Conservation (phyloP, 2,113 vertebrate species). For the Carlito syrichta region DNA sequence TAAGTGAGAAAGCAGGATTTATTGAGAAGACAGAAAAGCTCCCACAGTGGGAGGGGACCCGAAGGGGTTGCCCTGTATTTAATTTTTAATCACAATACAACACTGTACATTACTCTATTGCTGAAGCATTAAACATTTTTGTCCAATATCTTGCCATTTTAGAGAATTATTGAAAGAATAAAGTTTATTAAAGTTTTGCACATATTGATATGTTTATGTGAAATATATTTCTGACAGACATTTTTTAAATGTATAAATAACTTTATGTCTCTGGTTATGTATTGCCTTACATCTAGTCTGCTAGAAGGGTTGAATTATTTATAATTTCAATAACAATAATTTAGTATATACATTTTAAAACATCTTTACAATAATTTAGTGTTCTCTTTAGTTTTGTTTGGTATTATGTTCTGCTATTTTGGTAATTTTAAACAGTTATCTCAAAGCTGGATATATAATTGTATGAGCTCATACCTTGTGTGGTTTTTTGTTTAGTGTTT, state of each 20-base stretch:
- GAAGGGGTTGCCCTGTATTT: too few relatives aligned
- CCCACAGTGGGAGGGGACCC: too few relatives aligned
- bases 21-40: too few relatives aligned
- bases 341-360: not conserved
- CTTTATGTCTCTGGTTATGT: not conserved
- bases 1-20: too few relatives aligned
- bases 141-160: not conserved
- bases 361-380: not conserved
- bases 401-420: not conserved
- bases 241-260: not conserved
- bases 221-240: not conserved
- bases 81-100: not conserved
- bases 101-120: not conserved
- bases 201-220: not conserved
- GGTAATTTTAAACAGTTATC: not conserved
- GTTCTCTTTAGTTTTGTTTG: not conserved
- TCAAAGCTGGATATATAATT: not conserved
- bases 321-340: not conserved
- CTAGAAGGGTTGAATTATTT: not conserved
- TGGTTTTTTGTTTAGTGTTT: not conserved
- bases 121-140: not conserved
- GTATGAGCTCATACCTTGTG: not conserved
- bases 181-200: not conserved
- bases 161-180: not conserved
- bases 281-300: not conserved